phyloP scores from a whole-genome alignment of 2,797 vertebrate species.

The Lophotriccus pileatus region DNA sequence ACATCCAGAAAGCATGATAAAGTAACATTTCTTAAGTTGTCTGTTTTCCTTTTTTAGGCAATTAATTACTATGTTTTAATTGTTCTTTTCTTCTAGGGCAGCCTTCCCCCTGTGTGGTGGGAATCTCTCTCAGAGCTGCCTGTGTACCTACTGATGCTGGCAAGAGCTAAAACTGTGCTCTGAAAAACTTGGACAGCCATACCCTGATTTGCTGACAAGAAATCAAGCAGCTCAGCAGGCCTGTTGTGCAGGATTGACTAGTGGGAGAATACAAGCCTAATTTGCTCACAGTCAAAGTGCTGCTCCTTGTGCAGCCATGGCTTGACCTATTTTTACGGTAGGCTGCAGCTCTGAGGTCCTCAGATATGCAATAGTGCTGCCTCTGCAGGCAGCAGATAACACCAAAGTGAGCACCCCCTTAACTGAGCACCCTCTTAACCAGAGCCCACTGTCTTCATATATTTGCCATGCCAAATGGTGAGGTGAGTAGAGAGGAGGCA shows the following conservation, averaged over 20 bases:
- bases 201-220: not conserved
- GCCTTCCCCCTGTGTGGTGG: not conserved
- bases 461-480: not conserved
- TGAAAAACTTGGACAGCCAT: not conserved
- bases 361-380: not conserved
- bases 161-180: not conserved
- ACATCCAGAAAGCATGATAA: not conserved
- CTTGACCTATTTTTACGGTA: not conserved
- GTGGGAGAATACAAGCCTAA: not conserved
- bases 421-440: not conserved
- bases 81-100: not conserved
- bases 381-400: not conserved
- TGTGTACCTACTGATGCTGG: not conserved
- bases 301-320: not conserved
- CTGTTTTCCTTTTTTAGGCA: not conserved
- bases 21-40: not conserved
- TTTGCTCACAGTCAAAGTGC: not conserved
- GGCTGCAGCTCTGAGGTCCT: not conserved
- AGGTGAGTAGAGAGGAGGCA: not conserved
- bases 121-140: not conserved
- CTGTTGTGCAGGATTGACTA: not conserved
- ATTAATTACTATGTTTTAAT: not conserved
- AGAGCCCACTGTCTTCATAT: rapidly evolving
- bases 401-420: not conserved
- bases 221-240: not conserved